A percentile compares a stretch with the other conserved stretches of the same genome.
Conservation (phyloP, 2,888 invertebrate species). For the Linnaemya vulpina region DNA sequence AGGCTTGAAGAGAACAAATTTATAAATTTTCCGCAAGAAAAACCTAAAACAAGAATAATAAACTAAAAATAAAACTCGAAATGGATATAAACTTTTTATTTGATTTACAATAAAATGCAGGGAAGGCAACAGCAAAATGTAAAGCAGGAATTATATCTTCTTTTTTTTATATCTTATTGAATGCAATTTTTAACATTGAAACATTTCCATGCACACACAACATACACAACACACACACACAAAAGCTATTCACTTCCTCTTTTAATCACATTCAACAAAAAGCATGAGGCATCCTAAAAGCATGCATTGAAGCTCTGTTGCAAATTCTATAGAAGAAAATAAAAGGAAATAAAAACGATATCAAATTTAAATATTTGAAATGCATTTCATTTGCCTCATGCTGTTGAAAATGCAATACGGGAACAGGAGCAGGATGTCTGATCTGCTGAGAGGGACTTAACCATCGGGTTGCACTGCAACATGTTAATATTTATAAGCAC, state of each 20-base stretch:
- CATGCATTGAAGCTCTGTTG: conserved; percentile 35
- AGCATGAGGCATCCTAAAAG: conserved; percentile 10
- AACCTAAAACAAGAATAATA: conserved; percentile 2
- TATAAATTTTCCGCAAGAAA: conserved; percentile 27
- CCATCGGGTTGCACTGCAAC: conserved; percentile 25
- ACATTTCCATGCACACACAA: conserved; percentile 4
- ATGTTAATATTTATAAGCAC: conserved; percentile 18
- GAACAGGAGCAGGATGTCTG: not conserved
- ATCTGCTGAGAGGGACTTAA: not conserved
- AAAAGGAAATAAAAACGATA: not conserved
- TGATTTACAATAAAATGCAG: conserved; percentile 7
- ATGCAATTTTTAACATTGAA: conserved; percentile 30
- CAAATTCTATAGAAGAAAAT: conserved; percentile 2
- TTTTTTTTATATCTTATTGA: conserved; percentile 17
- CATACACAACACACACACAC: too few relatives aligned
- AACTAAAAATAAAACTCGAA: conserved; percentile 32
- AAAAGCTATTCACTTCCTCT: not conserved
- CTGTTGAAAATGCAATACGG: conserved; percentile 40
- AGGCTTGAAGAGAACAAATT: conserved; percentile 44
- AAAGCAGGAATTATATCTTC: conserved; percentile 1
- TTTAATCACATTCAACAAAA: too few relatives aligned
- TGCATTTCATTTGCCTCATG: conserved; percentile 43
- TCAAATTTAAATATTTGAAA: conserved; percentile 30
- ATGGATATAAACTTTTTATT: conserved; percentile 5
- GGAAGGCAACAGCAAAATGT: not conserved